Evolutionary conservation across 2,888 invertebrate species (phyloP).

Genomic region (Lasioglossum pauxillum): DNA sequence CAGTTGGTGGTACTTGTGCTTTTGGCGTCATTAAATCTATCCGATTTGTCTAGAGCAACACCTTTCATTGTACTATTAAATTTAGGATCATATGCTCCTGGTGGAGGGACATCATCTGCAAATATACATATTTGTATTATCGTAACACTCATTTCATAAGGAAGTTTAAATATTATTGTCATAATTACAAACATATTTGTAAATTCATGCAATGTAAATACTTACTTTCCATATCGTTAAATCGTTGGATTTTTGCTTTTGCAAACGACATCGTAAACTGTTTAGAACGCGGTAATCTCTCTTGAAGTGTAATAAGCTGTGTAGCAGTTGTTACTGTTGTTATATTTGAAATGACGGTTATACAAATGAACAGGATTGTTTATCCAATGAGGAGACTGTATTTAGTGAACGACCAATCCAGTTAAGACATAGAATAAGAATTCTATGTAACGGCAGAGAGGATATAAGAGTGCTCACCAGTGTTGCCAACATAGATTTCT

Average conservation of each 20-base stretch:
- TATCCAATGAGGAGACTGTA: slow-evolving; percentile 2
- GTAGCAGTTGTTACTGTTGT: slow-evolving; percentile 18
- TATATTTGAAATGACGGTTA: slow-evolving; percentile 69
- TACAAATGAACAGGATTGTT: slow-evolving; percentile 22
- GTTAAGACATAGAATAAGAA: not conserved
- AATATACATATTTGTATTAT: slow-evolving; percentile 4
- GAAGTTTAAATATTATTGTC: not conserved
- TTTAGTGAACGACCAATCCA: not conserved
- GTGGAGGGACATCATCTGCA: slow-evolving; percentile 85
- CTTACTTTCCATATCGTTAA: slow-evolving; percentile 86
- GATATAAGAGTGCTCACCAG: too few species aligned
- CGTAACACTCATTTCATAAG: not conserved
- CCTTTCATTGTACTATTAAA: slow-evolving; percentile 83
- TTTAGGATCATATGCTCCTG: slow-evolving; percentile 85
- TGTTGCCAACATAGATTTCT: too few species aligned
- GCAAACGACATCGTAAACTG: slow-evolving; percentile 85
- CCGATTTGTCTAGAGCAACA: slow-evolving; percentile 81
- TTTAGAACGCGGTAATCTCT: too few species aligned
- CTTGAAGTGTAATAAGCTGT: not conserved
- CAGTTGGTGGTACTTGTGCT: slow-evolving; percentile 80
- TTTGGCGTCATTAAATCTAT: slow-evolving; percentile 82
- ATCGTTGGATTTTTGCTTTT: slow-evolving; percentile 86
- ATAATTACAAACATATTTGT: not conserved
- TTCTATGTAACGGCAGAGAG: too few species aligned
- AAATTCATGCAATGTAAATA: slow-evolving; percentile 52